Evolutionary conservation across 2,113 vertebrate genomes (phyloP), one percentile per base, ranked within the genome.

Genomic region (human (Homo sapiens)): DNA sequence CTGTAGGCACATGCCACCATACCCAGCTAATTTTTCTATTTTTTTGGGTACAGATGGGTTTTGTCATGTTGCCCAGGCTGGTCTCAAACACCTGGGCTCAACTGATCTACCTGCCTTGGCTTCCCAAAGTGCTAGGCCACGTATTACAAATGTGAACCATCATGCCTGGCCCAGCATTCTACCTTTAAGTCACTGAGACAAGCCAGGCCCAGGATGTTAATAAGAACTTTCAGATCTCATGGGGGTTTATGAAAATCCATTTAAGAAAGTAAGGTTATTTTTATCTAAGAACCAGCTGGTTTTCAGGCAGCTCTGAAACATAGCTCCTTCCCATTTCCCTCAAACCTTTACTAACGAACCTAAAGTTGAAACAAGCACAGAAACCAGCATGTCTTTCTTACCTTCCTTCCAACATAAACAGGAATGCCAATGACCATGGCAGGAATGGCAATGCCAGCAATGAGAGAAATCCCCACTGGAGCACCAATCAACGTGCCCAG

Each of bases 371-470:
- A 75, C 83, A 89, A 30, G 82, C 64, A 90, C 2, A 1, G 8
- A 93, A 93, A 10, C 55, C 94, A 55, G 55, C 80, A 72, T 35
- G 32, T 66, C 98, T 99, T 95, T 66, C 98, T 99, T 95, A 99
- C 99, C 99, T 99, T 99, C 76, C 99, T 99, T 48, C 99, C 99
- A 0, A 99, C 99, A 0, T 99, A 99, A 64, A 99, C 99, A 0
- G 99, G 99, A 97, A 99, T 99, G 97, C 99, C 99, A 43, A 99
- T 99, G 98, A 99, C 99, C 99, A 99, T 99, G 84, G 99, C 99
- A 93, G 99, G 99, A 76, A 99, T 99, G 38, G 99, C 99, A 94
- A 99, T 99, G 98, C 99, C 99, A 83, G 99, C 99, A 13, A 99
- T 99, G 96, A 99, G 99, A 20, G 99, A 99, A 98, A 99, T 99